Evolutionary conservation across 2,113 vertebrate genomes (phyloP).

Genomic region (Menidia beryllina): DNA sequence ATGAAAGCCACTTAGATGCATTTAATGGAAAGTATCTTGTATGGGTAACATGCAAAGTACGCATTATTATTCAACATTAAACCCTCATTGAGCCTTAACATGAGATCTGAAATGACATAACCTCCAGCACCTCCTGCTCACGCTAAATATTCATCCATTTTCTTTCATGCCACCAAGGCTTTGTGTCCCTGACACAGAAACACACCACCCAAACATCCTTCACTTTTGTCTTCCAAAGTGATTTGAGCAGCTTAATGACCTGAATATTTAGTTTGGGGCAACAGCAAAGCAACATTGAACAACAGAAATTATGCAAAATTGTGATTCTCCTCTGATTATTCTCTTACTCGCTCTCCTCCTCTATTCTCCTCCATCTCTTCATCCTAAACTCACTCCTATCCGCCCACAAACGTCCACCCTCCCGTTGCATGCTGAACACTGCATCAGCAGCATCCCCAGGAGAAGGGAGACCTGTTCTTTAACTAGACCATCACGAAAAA

Average conservation of each 20-base stretch:
- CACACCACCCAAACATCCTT: neutral
- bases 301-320: slow-evolving; percentile 54
- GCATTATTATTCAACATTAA: slow-evolving; percentile 55
- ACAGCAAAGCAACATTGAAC: slow-evolving; percentile 40
- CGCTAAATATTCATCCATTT: slow-evolving; percentile 47
- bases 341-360: slow-evolving; percentile 26
- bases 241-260: slow-evolving; percentile 56
- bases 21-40: slow-evolving; percentile 31
- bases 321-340: slow-evolving; percentile 53
- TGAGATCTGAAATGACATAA: slow-evolving; percentile 66
- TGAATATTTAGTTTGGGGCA: slow-evolving; percentile 35
- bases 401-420: slow-evolving; percentile 48
- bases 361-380: slow-evolving; percentile 45
- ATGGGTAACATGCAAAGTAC: slow-evolving; percentile 28
- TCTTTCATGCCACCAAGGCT: slow-evolving; percentile 20
- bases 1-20: slow-evolving; percentile 39
- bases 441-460: slow-evolving; percentile 59
- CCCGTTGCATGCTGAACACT: slow-evolving; percentile 33
- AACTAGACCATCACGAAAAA: slow-evolving; percentile 55
- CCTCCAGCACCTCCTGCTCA: slow-evolving; percentile 56
- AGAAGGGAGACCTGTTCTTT: slow-evolving; percentile 67
- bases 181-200: slow-evolving; percentile 23
- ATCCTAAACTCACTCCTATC: slow-evolving; percentile 56
- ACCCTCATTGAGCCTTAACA: slow-evolving; percentile 60
- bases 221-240: slow-evolving; percentile 33